Evolutionary conservation across 2,888 invertebrate genomes (phyloP), one percentile per base, ranked within the genome.

Genomic region (Drosophila affinis): DNA sequence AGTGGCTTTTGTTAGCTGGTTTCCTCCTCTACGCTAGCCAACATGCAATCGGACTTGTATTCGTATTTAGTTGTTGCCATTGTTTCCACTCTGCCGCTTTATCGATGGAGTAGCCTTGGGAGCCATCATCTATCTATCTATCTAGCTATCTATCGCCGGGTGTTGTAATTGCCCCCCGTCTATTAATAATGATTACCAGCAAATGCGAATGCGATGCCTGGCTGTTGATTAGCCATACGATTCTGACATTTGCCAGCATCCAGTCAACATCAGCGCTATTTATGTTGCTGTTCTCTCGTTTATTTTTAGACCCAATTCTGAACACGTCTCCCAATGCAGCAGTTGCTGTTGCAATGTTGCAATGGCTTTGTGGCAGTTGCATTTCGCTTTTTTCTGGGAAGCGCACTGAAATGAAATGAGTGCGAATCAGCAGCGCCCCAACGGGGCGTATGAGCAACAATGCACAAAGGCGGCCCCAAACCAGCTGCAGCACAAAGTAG

Each of bases 111-210:
- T 59, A 59, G 69, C 67, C 67, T 67, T 67, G 67, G 68, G 34
- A 34, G 39, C 54, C 39, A 54, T 21, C 21, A 21, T 21, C 21
- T 21, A 21, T 21, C 21, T 21, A 21, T 53, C 34, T 10, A 47
- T 10, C 6, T 12, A 51, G 32, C 67, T 53, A 14, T 62, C 52
- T 56, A 65, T 64, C 62, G 64, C 69, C 63, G 73, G 46, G 72
- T 64, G 76, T 77, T 84, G 87, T 83, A 83, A 85, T 87, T 83
- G 82, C 62, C 62, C 62, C 62, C 65, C 72, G 49, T 70, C 83
- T 83, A 83, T 87, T 83, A 83, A 87, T 83, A 83, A 79, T 82
- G 87, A 87, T 87, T 83, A 79, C 72, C 85, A 70, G 68, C 79
- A 64, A 76, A 72, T 63, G 70, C 62, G 71, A 75, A 62, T 75